phyloP scores from a whole-genome alignment of 2,113 vertebrate genomes.

The Grammomys dolichurus region DNA sequence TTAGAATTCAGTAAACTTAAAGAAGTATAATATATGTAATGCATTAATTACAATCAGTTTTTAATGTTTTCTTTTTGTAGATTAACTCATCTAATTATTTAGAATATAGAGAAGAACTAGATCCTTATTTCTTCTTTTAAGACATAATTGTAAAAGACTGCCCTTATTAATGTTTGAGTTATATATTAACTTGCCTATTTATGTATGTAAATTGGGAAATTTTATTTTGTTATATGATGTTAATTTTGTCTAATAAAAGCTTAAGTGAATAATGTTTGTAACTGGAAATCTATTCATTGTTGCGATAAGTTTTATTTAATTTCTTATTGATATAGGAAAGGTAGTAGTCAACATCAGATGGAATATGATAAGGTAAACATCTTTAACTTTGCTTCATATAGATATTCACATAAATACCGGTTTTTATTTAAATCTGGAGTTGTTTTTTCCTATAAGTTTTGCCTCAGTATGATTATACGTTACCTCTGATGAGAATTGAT shows the following conservation, averaged over 20 bases:
- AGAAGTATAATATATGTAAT: background rate
- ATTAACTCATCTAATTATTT: slow-evolving; percentile 47
- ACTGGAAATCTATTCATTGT: slow-evolving; percentile 3
- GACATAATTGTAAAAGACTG: slow-evolving; percentile 42
- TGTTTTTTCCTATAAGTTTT: background rate
- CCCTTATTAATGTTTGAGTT: slow-evolving; percentile 41
- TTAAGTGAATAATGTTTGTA: background rate
- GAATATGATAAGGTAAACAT: background rate
- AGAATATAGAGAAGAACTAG: background rate
- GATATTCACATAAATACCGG: background rate
- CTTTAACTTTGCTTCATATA: background rate
- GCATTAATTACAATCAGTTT: background rate
- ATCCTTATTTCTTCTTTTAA: slow-evolving; percentile 38
- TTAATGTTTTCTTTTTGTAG: slow-evolving; percentile 6
- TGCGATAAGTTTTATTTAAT: background rate
- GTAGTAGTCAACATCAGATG: background rate
- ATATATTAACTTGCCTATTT: slow-evolving; percentile 16
- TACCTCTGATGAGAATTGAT: slow-evolving; percentile 7
- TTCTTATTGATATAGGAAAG: slow-evolving; percentile 36
- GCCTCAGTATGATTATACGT: background rate
- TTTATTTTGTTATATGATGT: slow-evolving; percentile 62
- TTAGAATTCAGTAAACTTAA: slow-evolving; percentile 37
- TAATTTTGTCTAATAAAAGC: slow-evolving; percentile 70
- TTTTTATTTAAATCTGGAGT: background rate
- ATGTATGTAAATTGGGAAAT: slow-evolving; percentile 38